phyloP scores from a whole-genome alignment of 2,888 invertebrate species.

The Germaria angustata region DNA sequence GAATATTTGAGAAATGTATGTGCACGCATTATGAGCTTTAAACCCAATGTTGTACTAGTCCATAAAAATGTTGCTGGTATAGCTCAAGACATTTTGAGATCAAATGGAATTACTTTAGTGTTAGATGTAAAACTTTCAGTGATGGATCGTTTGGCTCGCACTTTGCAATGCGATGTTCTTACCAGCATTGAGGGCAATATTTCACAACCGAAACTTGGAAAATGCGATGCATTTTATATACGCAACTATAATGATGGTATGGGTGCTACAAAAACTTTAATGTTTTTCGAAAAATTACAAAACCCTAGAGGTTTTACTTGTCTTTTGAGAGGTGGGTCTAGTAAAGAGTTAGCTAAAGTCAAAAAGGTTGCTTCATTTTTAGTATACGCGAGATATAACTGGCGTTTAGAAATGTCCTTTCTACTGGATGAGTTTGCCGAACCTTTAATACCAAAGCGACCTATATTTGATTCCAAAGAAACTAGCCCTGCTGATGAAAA shows the following conservation, averaged over 20 bases:
- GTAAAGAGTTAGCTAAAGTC: slow-evolving; percentile 87
- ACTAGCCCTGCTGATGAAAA: slow-evolving; percentile 75
- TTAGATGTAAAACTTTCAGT: slow-evolving; percentile 91
- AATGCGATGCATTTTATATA: slow-evolving; percentile 90
- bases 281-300: slow-evolving; percentile 96
- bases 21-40: slow-evolving; percentile 89
- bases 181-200: slow-evolving; percentile 93
- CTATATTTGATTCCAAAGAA: slow-evolving; percentile 81
- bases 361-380: slow-evolving; percentile 91
- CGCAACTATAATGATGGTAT: slow-evolving; percentile 82
- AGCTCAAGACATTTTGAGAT: slow-evolving; percentile 92
- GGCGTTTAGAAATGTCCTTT: slow-evolving; percentile 94
- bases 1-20: slow-evolving; percentile 93
- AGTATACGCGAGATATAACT: slow-evolving; percentile 89
- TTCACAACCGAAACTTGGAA: slow-evolving; percentile 89
- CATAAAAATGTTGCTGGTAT: slow-evolving; percentile 91
- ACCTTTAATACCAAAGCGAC: slow-evolving; percentile 83
- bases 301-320: slow-evolving; percentile 92
- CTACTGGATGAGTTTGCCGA: slow-evolving; percentile 92
- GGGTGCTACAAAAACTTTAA: slow-evolving; percentile 88
- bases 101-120: slow-evolving; percentile 91
- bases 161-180: slow-evolving; percentile 91
- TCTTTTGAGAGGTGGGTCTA: slow-evolving; percentile 89
- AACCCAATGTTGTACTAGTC: slow-evolving; percentile 93
- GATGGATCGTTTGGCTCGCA: slow-evolving; percentile 88